phyloP scores from a whole-genome alignment of 30 jellyfish, hydroid and myxozoan genomes.

The Hydra vulgaris region DNA sequence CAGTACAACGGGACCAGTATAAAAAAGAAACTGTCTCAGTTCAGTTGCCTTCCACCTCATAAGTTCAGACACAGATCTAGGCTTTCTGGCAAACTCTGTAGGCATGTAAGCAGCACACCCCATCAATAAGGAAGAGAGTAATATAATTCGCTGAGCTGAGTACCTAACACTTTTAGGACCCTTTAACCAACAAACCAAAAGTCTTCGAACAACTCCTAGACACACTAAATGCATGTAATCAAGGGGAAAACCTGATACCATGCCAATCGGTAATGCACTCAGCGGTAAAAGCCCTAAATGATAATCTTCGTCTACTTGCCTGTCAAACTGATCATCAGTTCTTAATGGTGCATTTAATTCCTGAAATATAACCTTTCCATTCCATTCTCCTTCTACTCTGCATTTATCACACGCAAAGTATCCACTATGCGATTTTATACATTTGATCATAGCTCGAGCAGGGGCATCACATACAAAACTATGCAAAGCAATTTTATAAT shows the following conservation, averaged over 20 bases:
- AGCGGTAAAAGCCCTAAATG: background rate
- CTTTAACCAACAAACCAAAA: background rate
- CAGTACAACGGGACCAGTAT: background rate
- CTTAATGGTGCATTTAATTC: background rate
- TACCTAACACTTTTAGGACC: background rate
- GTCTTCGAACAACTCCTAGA: background rate
- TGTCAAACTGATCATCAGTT: background rate
- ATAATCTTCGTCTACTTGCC: background rate
- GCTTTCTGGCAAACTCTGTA: background rate
- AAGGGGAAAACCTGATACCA: background rate
- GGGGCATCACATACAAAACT: background rate
- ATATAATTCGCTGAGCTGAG: background rate
- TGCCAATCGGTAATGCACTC: background rate
- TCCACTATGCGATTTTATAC: background rate
- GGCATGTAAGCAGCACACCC: background rate
- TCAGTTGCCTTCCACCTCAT: background rate
- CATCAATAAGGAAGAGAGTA: background rate
- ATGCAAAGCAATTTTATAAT: background rate
- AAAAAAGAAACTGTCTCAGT: background rate
- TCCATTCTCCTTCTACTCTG: background rate
- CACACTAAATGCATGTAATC: background rate
- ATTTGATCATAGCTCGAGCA: background rate
- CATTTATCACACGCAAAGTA: background rate
- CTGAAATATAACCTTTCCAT: background rate
- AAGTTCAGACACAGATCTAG: background rate